Conservation (phyloP, 2,113 vertebrate species). For the Brienomyrus longianalis region DNA sequence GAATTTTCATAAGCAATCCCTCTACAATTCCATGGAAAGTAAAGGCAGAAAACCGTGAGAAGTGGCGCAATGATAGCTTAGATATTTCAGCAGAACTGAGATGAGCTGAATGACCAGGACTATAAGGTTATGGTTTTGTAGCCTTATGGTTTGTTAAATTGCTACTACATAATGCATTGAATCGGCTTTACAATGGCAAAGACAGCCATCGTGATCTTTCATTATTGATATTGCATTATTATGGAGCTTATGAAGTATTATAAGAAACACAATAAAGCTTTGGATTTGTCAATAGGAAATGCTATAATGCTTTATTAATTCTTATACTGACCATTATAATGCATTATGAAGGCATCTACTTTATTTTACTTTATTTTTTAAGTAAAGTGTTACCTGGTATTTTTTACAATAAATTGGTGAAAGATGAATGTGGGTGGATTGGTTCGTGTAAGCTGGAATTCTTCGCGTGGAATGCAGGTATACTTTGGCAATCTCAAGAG, state of each 20-base stretch:
- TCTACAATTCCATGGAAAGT: not conserved
- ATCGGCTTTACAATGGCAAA: not conserved
- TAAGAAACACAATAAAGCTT: not conserved
- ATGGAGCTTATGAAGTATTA: not conserved
- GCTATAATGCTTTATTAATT: not conserved
- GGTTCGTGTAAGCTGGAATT: not conserved
- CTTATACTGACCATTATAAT: not conserved
- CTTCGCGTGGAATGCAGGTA: not conserved
- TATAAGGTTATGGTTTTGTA: not conserved
- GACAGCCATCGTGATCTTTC: not conserved
- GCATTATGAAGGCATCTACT: not conserved
- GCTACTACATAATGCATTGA: not conserved
- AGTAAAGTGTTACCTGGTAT: not conserved
- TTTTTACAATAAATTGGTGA: constrained; percentile 2
- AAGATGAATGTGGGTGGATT: not conserved
- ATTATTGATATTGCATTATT: too few species aligned
- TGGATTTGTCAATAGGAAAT: not conserved
- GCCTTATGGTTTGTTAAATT: not conserved
- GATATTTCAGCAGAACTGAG: not conserved
- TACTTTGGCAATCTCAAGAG: not conserved
- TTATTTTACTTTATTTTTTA: not conserved
- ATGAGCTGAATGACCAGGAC: not conserved
- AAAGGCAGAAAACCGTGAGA: not conserved
- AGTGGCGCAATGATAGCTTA: not conserved
- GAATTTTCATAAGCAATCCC: not conserved